These are phyloP conservation scores for Melanargia galathea DNA, from an alignment of 2,888 invertebrate genomes.

Conservation along the genomic window DNA sequence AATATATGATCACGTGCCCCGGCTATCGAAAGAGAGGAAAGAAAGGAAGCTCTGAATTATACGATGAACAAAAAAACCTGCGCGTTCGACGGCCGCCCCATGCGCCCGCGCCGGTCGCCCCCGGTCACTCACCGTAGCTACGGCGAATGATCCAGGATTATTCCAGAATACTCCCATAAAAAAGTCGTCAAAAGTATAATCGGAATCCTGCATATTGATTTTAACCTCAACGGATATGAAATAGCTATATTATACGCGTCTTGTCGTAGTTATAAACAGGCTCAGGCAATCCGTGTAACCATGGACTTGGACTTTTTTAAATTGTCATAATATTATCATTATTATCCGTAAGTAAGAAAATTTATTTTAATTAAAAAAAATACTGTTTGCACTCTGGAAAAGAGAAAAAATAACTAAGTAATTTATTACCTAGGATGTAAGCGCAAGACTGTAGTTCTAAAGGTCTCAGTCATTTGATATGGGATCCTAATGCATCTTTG, in stretches of 20 bases:
- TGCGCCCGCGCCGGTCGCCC: constrained; percentile 41
- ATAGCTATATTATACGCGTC: constrained; percentile 18
- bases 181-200: constrained; percentile 39
- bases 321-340: too few relatives aligned
- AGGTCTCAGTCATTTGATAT: too few relatives aligned
- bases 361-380: too few relatives aligned
- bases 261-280: background rate
- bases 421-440: too few relatives aligned
- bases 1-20: constrained; percentile 53
- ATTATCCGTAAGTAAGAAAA: too few relatives aligned
- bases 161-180: constrained; percentile 37
- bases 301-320: too few relatives aligned
- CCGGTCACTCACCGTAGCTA: constrained; percentile 58
- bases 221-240: constrained; percentile 25
- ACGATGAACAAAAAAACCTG: constrained; percentile 48
- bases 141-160: constrained; percentile 37
- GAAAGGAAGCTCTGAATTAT: constrained; percentile 45
- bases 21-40: constrained; percentile 44
- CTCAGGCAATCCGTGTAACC: background rate
- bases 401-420: too few relatives aligned
- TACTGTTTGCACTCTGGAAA: too few relatives aligned
- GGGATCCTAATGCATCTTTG: too few relatives aligned
- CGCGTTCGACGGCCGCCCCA: constrained; percentile 8
- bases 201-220: constrained; percentile 34
- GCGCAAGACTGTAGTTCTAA: too few relatives aligned